phyloP scores from a whole-genome alignment of 1,140 invertebrate genomes.

The Anastatus disparis region DNA sequence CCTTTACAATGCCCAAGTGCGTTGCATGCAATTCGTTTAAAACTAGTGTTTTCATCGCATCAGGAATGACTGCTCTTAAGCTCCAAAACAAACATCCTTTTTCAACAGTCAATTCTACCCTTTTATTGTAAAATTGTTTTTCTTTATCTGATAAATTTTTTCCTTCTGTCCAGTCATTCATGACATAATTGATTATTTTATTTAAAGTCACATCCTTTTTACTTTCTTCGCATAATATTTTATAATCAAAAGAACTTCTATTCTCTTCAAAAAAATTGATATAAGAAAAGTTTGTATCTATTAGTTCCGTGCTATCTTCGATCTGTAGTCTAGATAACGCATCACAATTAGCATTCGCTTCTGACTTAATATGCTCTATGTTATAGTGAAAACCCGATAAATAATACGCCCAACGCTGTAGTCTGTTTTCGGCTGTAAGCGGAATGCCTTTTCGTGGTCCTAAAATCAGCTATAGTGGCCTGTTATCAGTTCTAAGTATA shows the following conservation, averaged over 20 bases:
- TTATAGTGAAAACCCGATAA: constrained; percentile 23
- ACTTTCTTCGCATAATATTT: constrained; percentile 11
- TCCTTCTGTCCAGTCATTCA: constrained; percentile 14
- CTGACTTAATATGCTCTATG: constrained; percentile 16
- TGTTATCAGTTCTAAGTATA: constrained; percentile 57
- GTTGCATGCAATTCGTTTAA: too few relatives aligned
- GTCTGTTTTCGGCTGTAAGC: constrained; percentile 27
- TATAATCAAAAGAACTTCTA: neutral
- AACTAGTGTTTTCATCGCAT: too few relatives aligned
- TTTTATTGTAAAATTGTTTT: neutral
- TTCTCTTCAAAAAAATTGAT: neutral
- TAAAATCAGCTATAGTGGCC: constrained; percentile 57
- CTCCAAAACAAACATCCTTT: constrained; percentile 44
- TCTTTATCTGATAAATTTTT: constrained; percentile 26
- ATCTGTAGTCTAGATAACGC: constrained; percentile 18
- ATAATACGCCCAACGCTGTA: constrained; percentile 37
- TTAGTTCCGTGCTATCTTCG: neutral
- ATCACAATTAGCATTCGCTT: constrained; percentile 19
- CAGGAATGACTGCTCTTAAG: too few relatives aligned
- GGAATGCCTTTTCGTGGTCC: constrained; percentile 45
- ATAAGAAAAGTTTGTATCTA: neutral
- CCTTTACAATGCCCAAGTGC: too few relatives aligned
- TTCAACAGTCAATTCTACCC: constrained; percentile 33
- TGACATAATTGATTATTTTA: constrained; percentile 12
- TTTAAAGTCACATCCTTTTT: constrained; percentile 22